Evolutionary conservation across 2,888 invertebrate genomes (phyloP).

Genomic region (Phengaris arion): DNA sequence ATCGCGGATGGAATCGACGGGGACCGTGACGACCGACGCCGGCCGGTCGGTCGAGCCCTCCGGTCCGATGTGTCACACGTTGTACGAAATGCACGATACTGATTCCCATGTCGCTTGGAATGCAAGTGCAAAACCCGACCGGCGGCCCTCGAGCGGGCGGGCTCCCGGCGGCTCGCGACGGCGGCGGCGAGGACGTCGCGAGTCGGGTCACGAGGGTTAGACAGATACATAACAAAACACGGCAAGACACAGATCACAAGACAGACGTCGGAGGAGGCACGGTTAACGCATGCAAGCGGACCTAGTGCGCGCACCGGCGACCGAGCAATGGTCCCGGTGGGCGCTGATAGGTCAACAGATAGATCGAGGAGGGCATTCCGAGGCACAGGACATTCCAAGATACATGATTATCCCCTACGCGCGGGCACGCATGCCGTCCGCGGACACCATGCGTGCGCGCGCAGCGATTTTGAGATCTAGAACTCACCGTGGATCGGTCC

Average conservation of each 20-base stretch:
- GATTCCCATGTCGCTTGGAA: constrained; percentile 80
- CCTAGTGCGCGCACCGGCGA: constrained; percentile 64
- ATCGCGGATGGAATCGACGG: constrained; percentile 40
- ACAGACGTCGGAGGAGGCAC: constrained; percentile 60
- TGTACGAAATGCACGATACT: constrained; percentile 60
- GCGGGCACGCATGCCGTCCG: constrained; percentile 63
- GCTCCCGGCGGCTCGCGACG: constrained; percentile 54
- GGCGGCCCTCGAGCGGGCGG: constrained; percentile 54
- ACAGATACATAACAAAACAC: constrained; percentile 74
- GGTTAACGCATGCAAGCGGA: constrained; percentile 69
- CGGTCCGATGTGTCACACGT: constrained; percentile 44
- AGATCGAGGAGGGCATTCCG: constrained; percentile 80
- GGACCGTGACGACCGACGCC: constrained; percentile 40
- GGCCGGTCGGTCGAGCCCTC: constrained; percentile 44
- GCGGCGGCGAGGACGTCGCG: constrained; percentile 63
- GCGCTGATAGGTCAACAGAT: constrained; percentile 68
- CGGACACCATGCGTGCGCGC: constrained; percentile 61
- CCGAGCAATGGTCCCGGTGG: constrained; percentile 73
- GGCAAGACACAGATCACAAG: constrained; percentile 78
- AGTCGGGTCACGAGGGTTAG: constrained; percentile 59
- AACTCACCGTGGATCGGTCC: constrained; percentile 68
- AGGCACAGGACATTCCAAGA: constrained; percentile 82
- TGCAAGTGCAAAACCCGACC: constrained; percentile 72
- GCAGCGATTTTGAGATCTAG: constrained; percentile 80
- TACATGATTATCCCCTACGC: constrained; percentile 79